A percentile compares a stretch with the other conserved stretches of the same genome.
Conservation (phyloP, 2,797 vertebrate species). For the Rhabdophis nuchalis region DNA sequence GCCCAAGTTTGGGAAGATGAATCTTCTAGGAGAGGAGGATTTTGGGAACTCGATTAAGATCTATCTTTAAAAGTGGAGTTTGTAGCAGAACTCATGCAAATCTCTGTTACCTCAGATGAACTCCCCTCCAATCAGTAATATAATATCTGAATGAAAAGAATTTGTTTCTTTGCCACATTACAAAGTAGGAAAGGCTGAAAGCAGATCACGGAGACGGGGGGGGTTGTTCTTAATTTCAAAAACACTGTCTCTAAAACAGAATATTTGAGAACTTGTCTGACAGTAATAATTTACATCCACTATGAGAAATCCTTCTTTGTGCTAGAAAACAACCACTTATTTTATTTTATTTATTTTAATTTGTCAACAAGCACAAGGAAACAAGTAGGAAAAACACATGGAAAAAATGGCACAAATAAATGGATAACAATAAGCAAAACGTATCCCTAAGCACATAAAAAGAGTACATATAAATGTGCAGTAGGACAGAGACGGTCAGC, state of each 20-base stretch:
- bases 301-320: background rate
- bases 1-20: background rate
- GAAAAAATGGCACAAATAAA: no score
- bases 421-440: no score
- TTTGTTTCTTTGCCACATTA: rapidly evolving
- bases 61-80: background rate
- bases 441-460: no score
- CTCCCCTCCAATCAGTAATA: background rate
- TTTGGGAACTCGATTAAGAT: background rate
- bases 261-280: background rate
- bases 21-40: background rate
- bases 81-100: background rate
- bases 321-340: background rate
- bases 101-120: background rate
- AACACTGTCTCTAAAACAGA: background rate
- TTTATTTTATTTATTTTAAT: no score
- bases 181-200: background rate
- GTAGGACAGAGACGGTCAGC: no score
- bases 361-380: no score
- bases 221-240: background rate
- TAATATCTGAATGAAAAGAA: background rate
- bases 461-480: no score
- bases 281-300: background rate
- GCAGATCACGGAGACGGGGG: background rate
- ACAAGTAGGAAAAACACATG: no score